Percentiles rank a stretch among this genome's conserved stretches.
These are phyloP conservation scores for Anoplopoma fimbria DNA, from an alignment of 2,113 vertebrate species.

Conservation along the genomic window DNA sequence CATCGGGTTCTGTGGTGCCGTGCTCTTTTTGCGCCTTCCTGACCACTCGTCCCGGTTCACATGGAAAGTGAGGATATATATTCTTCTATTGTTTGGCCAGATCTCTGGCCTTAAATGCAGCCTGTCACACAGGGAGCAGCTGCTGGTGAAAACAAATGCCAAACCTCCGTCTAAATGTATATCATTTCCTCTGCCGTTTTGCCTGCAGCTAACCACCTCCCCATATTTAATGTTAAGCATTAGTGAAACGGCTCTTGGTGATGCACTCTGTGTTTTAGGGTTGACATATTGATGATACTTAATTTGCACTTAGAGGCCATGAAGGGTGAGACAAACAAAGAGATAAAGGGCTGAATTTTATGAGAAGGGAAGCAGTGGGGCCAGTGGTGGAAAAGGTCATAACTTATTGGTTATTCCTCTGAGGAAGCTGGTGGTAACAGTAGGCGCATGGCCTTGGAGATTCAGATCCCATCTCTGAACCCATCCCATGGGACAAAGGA, in stretches of 20 bases:
- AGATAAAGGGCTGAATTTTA: constrained; percentile 32
- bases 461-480: constrained; percentile 19
- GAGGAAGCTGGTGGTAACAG: constrained; percentile 19
- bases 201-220: constrained; percentile 46
- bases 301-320: constrained; percentile 55
- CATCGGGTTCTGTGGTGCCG: constrained; percentile 38
- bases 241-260: constrained; percentile 30
- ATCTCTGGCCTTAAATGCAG: constrained; percentile 67
- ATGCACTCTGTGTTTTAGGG: constrained; percentile 48
- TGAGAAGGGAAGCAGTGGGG: neutral
- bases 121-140: constrained; percentile 67
- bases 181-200: constrained; percentile 59
- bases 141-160: constrained; percentile 48
- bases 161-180: constrained; percentile 64
- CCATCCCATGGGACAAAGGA: constrained; percentile 23
- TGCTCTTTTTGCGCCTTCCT: constrained; percentile 21
- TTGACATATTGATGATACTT: constrained; percentile 64
- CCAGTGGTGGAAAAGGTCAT: constrained; percentile 35
- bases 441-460: neutral
- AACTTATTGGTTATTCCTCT: constrained; percentile 43
- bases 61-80: constrained; percentile 43
- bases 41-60: constrained; percentile 58
- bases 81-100: constrained; percentile 47
- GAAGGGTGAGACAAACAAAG: constrained; percentile 14
- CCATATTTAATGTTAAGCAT: constrained; percentile 47